These are phyloP conservation scores for Zosterops japonicus DNA, from an alignment of 2,113 vertebrate species.

Conservation along the genomic window DNA sequence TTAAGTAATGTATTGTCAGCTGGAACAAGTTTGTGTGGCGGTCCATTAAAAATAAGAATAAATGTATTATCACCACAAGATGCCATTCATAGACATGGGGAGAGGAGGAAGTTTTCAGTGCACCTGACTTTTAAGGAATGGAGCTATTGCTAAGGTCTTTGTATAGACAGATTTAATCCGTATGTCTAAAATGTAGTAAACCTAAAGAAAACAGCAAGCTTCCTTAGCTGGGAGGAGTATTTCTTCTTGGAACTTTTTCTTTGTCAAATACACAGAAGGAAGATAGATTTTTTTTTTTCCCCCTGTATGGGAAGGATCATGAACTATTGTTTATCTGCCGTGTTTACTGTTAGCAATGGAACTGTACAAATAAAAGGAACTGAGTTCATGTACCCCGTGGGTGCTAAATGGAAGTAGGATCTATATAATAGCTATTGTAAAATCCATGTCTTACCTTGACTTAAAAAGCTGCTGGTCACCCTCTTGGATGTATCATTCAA, in stretches of 20 bases:
- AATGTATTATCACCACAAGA: not conserved
- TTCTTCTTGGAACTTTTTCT: not conserved
- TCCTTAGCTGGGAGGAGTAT: not conserved
- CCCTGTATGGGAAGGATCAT: not conserved
- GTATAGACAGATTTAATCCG: not conserved
- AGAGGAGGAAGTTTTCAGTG: not conserved
- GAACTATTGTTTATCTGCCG: not conserved
- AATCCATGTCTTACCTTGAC: not conserved
- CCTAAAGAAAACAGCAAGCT: not conserved
- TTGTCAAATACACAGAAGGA: not conserved
- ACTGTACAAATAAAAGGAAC: not conserved
- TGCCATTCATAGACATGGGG: not conserved
- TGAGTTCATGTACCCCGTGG: not conserved
- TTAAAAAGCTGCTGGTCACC: not conserved
- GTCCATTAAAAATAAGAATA: conserved; percentile 1
- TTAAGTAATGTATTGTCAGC: not conserved
- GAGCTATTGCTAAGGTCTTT: not conserved
- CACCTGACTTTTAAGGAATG: not conserved
- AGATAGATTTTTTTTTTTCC: not conserved
- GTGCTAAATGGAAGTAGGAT: not conserved
- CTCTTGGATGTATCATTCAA: not conserved
- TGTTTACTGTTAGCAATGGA: not conserved
- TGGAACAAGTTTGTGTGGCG: not conserved
- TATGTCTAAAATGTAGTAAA: not conserved
- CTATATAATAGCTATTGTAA: not conserved